phyloP scores from a whole-genome alignment of 1,140 invertebrate genomes.

The Diachasmimorpha longicaudata region DNA sequence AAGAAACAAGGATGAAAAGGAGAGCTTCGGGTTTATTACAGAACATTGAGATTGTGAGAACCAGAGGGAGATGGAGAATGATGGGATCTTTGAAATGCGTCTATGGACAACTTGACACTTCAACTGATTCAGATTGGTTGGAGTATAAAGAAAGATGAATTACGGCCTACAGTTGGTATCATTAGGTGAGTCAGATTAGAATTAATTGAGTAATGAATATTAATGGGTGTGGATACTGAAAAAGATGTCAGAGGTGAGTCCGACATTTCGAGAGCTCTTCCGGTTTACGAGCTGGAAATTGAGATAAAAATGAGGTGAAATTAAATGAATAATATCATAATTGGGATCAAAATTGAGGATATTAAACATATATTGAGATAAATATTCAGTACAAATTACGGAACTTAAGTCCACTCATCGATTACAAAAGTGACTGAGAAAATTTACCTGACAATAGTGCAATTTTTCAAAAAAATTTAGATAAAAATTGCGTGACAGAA shows the following conservation, averaged over 20 bases:
- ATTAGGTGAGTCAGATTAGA: background rate
- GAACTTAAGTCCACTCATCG: too few relatives aligned
- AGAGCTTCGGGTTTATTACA: background rate
- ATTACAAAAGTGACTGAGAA: too few relatives aligned
- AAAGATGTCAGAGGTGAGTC: background rate
- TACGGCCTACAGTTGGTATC: background rate
- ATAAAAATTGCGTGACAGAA: too few relatives aligned
- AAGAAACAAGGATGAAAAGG: background rate
- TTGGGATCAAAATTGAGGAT: too few relatives aligned
- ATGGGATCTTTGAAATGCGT: constrained; percentile 10
- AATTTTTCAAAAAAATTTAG: too few relatives aligned
- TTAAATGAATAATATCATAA: too few relatives aligned
- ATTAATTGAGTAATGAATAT: constrained; percentile 14
- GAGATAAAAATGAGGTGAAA: background rate
- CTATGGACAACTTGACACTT: constrained; percentile 20
- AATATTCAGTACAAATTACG: too few relatives aligned
- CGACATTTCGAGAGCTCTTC: background rate
- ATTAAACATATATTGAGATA: too few relatives aligned
- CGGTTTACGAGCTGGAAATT: background rate
- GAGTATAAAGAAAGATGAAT: constrained; percentile 11
- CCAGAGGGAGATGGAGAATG: background rate
- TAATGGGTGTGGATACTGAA: background rate
- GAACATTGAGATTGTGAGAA: background rate
- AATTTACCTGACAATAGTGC: too few relatives aligned
- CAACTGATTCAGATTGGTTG: constrained; percentile 11